Base-by-base conservation (phyloP, 2,797 vertebrate species). In the Girardinus metallicus region DNA sequence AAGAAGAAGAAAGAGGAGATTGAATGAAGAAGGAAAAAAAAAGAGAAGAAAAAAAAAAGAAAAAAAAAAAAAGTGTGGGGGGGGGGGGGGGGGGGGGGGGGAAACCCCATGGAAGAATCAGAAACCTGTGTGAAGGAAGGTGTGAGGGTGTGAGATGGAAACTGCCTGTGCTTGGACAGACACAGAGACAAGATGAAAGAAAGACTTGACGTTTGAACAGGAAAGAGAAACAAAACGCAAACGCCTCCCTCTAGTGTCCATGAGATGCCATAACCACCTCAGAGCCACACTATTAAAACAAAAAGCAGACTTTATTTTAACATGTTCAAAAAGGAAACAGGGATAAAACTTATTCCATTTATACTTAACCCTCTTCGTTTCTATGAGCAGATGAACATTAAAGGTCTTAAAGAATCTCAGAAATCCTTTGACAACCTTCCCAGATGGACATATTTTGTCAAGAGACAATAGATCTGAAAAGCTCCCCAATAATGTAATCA, bases 201-300 rank as follows among this genome's bases (percentile, higher is more conserved):
- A 1, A 71, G 9, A 41, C 21, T 39, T 21, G 16, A 4, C 0
- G 1, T 21, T 64, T 66, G 34, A 29, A 46, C 13, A 18, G 39
- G 36, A 43, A 43, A 70, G n/a, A 31, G 36, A 21, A 11, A 31
- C 34, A 78, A 49, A 47, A 34, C 0, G 5, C 29, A 62, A 79
- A 64, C 18, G 29, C 5, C 55, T 23, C 71, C 72, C 57, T 64
- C 78, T 66, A 51, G 55, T 79, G 71, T 64, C 21, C 71, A 74
- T 51, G 5, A 21, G 34, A 18, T 36, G 78, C 23, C 23, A 39
- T 49, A 62, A 4, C 51, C 34, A 46, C 51, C 57, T 9, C 1
- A 78, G n/a, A 13, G 21, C 77, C 16, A 31, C 18, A 57, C 29
- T 31, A n/a, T 26, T 44, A 71, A 70, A 43, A 71, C 41, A 10